Evolutionary conservation across 2,888 invertebrate species (phyloP).

Genomic region (Proisotoma minuta): DNA sequence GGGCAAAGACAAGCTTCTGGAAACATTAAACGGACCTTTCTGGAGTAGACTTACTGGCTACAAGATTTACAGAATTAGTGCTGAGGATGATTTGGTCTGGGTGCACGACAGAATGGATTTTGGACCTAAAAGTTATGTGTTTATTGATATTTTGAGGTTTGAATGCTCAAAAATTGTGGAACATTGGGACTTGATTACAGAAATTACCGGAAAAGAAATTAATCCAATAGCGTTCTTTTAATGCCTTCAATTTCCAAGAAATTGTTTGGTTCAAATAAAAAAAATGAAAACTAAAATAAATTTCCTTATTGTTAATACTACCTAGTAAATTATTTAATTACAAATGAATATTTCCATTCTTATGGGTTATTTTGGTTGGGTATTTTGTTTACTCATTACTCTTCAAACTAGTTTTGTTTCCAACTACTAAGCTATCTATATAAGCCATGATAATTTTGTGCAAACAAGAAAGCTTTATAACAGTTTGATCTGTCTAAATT

Average conservation of each 20-base stretch:
- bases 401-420: too few species aligned
- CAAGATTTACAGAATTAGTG: conserved; percentile 15
- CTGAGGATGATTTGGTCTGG: conserved; percentile 29
- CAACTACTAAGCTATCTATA: too few species aligned
- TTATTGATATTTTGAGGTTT: conserved; percentile 27
- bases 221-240: background rate
- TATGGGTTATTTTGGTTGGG: too few species aligned
- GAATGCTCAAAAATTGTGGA: conserved; percentile 25
- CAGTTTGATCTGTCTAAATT: too few species aligned
- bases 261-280: too few species aligned
- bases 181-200: conserved; percentile 32
- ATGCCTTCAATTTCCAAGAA: background rate
- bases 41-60: conserved; percentile 13
- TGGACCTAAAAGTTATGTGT: conserved; percentile 13
- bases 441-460: too few species aligned
- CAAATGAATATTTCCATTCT: too few species aligned
- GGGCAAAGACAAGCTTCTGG: background rate
- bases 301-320: too few species aligned
- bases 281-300: too few species aligned
- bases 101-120: conserved; percentile 9
- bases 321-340: too few species aligned
- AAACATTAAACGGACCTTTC: conserved; percentile 17
- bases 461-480: too few species aligned
- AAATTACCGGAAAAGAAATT: conserved; percentile 6
- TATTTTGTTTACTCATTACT: too few species aligned